These are phyloP conservation scores for Tenthredo scrophulariae DNA, from an alignment of 2,888 invertebrate genomes.

Conservation along the genomic window DNA sequence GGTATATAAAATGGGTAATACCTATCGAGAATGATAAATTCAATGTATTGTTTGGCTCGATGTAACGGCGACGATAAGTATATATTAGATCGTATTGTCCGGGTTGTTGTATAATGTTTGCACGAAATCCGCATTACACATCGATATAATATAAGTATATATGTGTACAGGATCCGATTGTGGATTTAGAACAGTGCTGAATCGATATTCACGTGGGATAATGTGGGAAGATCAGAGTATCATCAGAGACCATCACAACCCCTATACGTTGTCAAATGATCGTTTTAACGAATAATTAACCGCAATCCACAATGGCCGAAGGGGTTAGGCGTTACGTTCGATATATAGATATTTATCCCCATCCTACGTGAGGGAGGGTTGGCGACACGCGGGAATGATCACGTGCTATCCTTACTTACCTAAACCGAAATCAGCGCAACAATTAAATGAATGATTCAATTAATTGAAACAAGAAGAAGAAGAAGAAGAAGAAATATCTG, in stretches of 20 bases:
- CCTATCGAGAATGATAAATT: background rate
- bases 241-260: background rate
- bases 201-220: conserved; percentile 1
- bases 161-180: background rate
- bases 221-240: conserved; percentile 11
- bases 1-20: background rate
- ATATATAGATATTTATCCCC: background rate
- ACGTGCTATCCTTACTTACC: background rate
- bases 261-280: background rate
- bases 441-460: background rate
- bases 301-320: conserved; percentile 13
- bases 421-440: background rate
- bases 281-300: conserved; percentile 33
- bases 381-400: background rate
- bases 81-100: background rate
- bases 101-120: background rate
- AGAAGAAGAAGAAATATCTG: background rate
- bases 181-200: background rate
- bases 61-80: background rate
- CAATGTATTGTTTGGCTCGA: background rate
- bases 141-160: background rate
- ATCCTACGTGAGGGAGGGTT: background rate
- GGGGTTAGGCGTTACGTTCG: background rate
- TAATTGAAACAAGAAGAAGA: background rate
- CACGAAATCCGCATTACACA: background rate